Base-by-base conservation (phyloP, 53 echinoderm and acorn worm species). In the Echinometra lucunter region DNA sequence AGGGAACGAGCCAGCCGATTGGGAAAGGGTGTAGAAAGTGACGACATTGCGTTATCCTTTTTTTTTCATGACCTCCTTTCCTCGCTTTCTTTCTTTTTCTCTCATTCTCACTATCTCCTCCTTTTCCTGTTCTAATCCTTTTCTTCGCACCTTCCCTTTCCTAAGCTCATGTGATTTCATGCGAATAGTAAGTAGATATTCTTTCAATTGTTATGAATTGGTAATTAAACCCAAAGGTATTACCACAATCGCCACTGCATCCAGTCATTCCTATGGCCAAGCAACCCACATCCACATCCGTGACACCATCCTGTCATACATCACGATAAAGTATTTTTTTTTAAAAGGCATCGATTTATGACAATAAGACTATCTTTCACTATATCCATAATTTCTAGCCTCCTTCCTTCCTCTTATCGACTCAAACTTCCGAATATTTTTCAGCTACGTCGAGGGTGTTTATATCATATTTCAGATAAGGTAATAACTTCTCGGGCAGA, bases 401-500 rank as follows among this genome's bases (percentile, higher is more conserved):
- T 78, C 78, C 72, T 78, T 78, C 78, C 78, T 78, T 78, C 78
- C 78, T 78, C 42, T 78, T 78, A 78, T 78, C 42, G 17, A 23
- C 6, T 18, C 78, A 78, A 40, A 78, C 78, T 78, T 78, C 78
- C 78, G 42, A 78, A 78, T 78, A 19, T 18, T 78, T 78, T 78
- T 78, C 78, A 78, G 18, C 35, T 42, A 11, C 35, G 19, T 17
- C 21, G 40, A 78, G 42, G 21, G 42, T 78, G 78, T 78, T 78
- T 78, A 78, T 78, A 78, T 78, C 42, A 40, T 19, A 19, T 42
- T 78, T 78, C 42, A 78, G 78, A 78, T 78, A 42, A 40, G 42
- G 78, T 21, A 18, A 30, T 42, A 78, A 38, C 19, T 78, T 12
- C 40, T 21, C 40, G 40, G 78, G 6, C 18, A 21, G 42, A 12